Evolutionary conservation across 2,797 vertebrate species (phyloP).

Genomic region (Rousettus madagascariensis): DNA sequence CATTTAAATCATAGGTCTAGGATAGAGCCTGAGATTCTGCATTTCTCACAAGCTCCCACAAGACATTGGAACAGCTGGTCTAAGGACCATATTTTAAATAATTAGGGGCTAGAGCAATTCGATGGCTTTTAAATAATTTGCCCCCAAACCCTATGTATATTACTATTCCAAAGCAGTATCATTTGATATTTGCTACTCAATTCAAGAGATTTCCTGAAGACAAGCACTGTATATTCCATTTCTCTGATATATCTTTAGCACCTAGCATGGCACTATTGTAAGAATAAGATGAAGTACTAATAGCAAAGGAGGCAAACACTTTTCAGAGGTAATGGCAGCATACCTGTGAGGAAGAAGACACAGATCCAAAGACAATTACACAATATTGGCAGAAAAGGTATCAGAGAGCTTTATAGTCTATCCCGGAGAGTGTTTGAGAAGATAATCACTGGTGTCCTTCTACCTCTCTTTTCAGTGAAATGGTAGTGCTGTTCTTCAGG

Average conservation of each 20-base stretch:
- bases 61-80: background rate
- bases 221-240: background rate
- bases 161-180: background rate
- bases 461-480: background rate
- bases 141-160: background rate
- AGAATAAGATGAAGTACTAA: background rate
- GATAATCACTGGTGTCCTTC: background rate
- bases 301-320: background rate
- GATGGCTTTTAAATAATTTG: background rate
- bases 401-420: background rate
- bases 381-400: background rate
- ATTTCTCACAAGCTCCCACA: background rate
- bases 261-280: fast-evolving
- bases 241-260: background rate
- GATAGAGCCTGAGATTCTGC: background rate
- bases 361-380: background rate
- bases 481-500: background rate
- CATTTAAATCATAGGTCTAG: background rate
- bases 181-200: background rate
- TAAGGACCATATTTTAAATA: background rate
- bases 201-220: background rate
- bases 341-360: background rate
- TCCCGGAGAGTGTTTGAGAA: background rate
- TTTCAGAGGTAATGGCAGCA: background rate
- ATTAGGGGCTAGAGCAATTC: background rate